These are phyloP conservation scores for Conus canariensis DNA, from an alignment of 2,888 invertebrate genomes.

Conservation along the genomic window DNA sequence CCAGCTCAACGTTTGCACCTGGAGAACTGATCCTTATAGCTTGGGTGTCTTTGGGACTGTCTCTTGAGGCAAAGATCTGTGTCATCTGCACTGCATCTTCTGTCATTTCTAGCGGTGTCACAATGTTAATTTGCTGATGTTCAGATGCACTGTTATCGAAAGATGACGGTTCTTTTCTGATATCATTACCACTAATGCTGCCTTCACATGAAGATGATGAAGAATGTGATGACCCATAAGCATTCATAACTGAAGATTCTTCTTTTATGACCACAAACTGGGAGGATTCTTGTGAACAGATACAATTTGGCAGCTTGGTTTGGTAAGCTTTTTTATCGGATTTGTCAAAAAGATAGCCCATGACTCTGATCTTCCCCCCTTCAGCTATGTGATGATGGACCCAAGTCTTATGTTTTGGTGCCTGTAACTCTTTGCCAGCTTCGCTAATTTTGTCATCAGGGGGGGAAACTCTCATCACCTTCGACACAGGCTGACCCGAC, in stretches of 20 bases:
- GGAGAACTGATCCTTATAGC: constrained; percentile 1
- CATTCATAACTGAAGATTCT: constrained; percentile 30
- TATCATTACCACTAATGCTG: neutral
- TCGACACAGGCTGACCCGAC: neutral
- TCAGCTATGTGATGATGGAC: neutral
- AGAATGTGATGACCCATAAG: constrained; percentile 32
- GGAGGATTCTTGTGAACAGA: neutral
- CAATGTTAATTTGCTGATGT: neutral
- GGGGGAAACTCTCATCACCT: constrained; percentile 3
- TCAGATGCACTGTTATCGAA: neutral
- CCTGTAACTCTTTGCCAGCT: neutral
- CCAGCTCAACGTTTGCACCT: neutral
- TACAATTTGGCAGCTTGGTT: neutral
- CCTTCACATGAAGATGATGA: constrained; percentile 16
- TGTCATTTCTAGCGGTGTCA: neutral
- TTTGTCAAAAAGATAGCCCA: neutral
- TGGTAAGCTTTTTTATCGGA: neutral
- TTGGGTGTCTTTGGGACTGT: neutral
- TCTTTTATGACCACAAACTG: neutral
- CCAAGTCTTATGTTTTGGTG: neutral
- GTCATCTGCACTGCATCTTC: neutral
- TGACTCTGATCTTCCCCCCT: neutral
- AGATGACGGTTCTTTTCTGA: neutral
- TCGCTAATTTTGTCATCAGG: neutral
- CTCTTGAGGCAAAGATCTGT: neutral